Percentiles rank a stretch among this genome's conserved stretches.
Conservation (phyloP, 2,113 vertebrate species). For the Romanogobio albipinnatus region DNA sequence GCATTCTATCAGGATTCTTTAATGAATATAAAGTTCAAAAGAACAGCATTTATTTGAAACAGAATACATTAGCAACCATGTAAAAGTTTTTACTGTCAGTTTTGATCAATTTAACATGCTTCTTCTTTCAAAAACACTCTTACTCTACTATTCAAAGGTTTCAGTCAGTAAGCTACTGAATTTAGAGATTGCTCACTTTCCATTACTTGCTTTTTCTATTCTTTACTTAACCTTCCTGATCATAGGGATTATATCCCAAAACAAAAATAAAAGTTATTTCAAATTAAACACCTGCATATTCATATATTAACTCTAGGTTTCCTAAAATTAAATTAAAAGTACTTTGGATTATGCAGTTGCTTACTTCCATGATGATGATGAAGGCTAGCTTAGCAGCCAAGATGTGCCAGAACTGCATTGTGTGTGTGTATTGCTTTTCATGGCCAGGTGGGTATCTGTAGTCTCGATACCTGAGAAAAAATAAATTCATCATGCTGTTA, state of each 20-base stretch:
- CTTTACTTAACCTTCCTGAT: too few relatives aligned
- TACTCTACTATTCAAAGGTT: too few relatives aligned
- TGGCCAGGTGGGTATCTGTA: constrained; percentile 90
- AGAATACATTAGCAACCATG: too few relatives aligned
- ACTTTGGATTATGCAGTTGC: neutral
- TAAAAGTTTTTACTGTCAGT: too few relatives aligned
- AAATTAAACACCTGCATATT: neutral
- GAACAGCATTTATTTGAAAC: neutral
- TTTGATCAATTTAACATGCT: too few relatives aligned
- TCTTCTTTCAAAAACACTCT: too few relatives aligned
- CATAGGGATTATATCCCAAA: too few relatives aligned
- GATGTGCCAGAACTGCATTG: constrained; percentile 96
- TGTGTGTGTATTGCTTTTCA: constrained; percentile 85
- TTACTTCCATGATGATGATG: constrained; percentile 96
- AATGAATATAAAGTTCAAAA: neutral
- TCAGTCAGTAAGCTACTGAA: too few relatives aligned
- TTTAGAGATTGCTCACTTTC: too few relatives aligned
- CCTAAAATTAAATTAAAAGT: neutral
- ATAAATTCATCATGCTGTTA: neutral
- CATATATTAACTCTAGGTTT: neutral
- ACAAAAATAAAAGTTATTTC: too few relatives aligned
- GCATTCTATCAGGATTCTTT: too few relatives aligned
- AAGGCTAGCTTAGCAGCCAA: constrained; percentile 92
- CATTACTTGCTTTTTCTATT: too few relatives aligned
- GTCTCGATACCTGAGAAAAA: constrained; percentile 85